A percentile compares a stretch with the other conserved stretches of the same genome.
phyloP scores from a whole-genome alignment of 1,140 invertebrate genomes.

The Macrostomum lignano region DNA sequence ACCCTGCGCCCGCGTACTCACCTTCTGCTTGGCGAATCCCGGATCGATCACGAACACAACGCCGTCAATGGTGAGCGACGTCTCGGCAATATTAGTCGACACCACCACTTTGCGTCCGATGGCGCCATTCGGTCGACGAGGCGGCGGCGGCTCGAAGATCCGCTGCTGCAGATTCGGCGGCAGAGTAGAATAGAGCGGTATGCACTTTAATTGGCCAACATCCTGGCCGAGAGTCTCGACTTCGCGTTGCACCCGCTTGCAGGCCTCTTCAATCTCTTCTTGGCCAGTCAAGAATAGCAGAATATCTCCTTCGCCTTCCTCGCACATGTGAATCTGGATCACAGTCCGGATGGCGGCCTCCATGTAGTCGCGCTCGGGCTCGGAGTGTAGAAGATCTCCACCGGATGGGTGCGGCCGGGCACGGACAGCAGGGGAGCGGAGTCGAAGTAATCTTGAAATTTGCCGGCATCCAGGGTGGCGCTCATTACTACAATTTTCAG shows the following conservation, averaged over 20 bases:
- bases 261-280: slow-evolving; percentile 97
- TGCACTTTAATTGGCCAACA: slow-evolving; percentile 84
- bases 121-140: slow-evolving; percentile 59
- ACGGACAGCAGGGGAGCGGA: slow-evolving; percentile 93
- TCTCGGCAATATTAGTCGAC: slow-evolving; percentile 96
- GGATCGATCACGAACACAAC: slow-evolving; percentile 99
- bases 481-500: slow-evolving; percentile 97
- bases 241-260: slow-evolving; percentile 81
- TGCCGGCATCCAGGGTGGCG: slow-evolving; percentile 94
- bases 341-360: slow-evolving; percentile 94
- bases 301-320: slow-evolving; percentile 69
- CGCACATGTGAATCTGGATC: slow-evolving; percentile 94
- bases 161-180: slow-evolving; percentile 85
- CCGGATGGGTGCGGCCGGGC: slow-evolving; percentile 73
- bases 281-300: slow-evolving; percentile 75
- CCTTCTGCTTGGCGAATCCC: slow-evolving; percentile 98
- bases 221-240: slow-evolving; percentile 82
- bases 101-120: slow-evolving; percentile 81
- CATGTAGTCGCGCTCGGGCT: slow-evolving; percentile 85
- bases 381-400: slow-evolving; percentile 95
- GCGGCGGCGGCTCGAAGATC: slow-evolving; percentile 74
- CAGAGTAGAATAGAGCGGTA: slow-evolving; percentile 85
- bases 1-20: too few species aligned
- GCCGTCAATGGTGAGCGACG: slow-evolving; percentile 90
- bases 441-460: slow-evolving; percentile 95